Evolutionary conservation across 2,113 vertebrate genomes (phyloP).

Genomic region (Himantopus leucocephalus): DNA sequence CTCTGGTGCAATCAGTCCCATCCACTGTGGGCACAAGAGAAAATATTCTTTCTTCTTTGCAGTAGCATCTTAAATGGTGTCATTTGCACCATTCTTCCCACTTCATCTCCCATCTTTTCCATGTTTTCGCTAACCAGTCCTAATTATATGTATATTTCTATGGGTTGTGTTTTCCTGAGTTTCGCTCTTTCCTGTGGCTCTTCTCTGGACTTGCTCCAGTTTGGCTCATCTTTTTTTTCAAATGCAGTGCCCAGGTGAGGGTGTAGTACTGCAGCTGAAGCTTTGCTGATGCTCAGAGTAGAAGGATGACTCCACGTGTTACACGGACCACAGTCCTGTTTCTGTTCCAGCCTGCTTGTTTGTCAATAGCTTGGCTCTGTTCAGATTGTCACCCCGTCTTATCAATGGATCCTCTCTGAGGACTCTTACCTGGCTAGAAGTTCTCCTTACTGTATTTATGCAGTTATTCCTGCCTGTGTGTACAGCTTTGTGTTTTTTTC

Average conservation of each 20-base stretch:
- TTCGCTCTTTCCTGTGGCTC: neutral
- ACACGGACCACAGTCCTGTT: neutral
- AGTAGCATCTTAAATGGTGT: neutral
- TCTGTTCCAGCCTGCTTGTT: neutral
- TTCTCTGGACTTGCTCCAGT: neutral
- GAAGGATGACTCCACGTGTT: neutral
- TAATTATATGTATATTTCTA: neutral
- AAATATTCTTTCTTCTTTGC: neutral
- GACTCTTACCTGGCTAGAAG: neutral
- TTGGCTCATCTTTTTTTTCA: neutral
- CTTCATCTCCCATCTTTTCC: neutral
- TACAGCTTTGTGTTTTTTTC: neutral
- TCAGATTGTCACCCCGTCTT: neutral
- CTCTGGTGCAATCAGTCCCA: neutral
- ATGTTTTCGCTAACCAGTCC: neutral
- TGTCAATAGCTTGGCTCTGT: neutral
- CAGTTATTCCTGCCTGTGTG: neutral
- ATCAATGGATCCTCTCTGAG: neutral
- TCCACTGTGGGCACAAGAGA: neutral
- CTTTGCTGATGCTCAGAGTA: neutral
- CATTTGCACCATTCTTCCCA: neutral
- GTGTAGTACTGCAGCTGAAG: neutral
- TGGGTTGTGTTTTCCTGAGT: neutral
- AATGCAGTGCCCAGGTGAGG: fast-evolving
- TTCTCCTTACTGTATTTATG: neutral